Evolutionary conservation across 1,140 invertebrate genomes (phyloP), one percentile per base, ranked within the genome.

Genomic region (Choristoneura fumiferana): DNA sequence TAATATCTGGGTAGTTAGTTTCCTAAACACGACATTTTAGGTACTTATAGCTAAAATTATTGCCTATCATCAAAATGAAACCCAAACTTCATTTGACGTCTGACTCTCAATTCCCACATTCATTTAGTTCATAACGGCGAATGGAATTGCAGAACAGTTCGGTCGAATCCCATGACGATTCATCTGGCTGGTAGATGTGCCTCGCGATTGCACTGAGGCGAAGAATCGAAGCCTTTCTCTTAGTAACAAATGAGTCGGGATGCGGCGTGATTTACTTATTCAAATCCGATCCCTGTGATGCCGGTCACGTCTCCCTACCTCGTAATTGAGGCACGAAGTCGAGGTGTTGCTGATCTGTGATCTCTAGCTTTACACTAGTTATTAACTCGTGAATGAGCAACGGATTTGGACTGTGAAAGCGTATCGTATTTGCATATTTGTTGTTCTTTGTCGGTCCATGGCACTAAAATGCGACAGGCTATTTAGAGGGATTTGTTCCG

Each of bases 241-340:
- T 55, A 55, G 59, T 71, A 84, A 80, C 81, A 81, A 80, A 84
- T 78, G 73, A 72, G 67, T 49, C 69, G 67, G 72, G 77, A 80
- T 78, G 66, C 55, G 63, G 65, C 70, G 68, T 81, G 80, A 81
- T 82, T 82, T 80, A 84, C 80, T 76, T 76, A 81, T 80, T 82
- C 73, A 80, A 83, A 85, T 83, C 78, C 74, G 77, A 74, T 76
- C 57, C 60, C 60, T 69, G 59, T 65, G 71, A 78, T 70, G 72
- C 73, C 65, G 69, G 78, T 83, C 82, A 83, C 82, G 80, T 81
- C 70, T 71, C 58, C 55, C 65, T 58, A 60, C 59, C 58, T 77
- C 65, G 68, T 65, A 82, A 68, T 78, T 72, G 54, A 71, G 57
- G 65, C 81, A 82, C 79, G 81, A 78, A 65, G 60, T 49, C 45